phyloP scores from a whole-genome alignment of 2,113 vertebrate species.

The Myotis lucifugus region DNA sequence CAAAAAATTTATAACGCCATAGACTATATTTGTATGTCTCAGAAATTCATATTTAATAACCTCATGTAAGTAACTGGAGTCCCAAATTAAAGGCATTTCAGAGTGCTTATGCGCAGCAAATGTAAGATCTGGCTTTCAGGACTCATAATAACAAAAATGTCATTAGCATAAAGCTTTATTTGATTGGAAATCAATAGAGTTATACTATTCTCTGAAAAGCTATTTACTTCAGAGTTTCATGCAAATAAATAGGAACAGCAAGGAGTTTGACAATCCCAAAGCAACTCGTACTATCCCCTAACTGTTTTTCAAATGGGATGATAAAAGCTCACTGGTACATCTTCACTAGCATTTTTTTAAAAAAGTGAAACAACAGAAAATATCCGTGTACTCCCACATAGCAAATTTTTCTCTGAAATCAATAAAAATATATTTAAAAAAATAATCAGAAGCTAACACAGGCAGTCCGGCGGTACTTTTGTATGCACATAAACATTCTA shows the following conservation, averaged over 20 bases:
- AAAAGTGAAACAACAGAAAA: not conserved
- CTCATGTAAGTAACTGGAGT: not conserved
- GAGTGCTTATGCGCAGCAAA: not conserved
- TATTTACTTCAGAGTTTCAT: not conserved
- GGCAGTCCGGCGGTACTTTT: not conserved
- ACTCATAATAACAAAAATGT: not conserved
- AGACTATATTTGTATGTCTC: not conserved
- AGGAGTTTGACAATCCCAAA: not conserved
- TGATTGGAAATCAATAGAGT: not conserved
- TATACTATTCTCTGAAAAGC: conserved; percentile 4
- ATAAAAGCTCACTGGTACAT: not conserved
- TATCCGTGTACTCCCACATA: not conserved
- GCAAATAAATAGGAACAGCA: not conserved
- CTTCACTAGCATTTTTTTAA: not conserved
- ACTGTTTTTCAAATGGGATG: not conserved
- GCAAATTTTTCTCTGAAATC: not conserved
- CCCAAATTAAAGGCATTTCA: not conserved
- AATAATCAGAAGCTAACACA: not conserved
- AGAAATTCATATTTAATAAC: not conserved
- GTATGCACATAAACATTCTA: not conserved
- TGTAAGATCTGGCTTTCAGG: not conserved
- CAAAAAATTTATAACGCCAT: conserved; percentile 9
- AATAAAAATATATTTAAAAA: not conserved
- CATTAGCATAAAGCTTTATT: not conserved
- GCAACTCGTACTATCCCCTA: not conserved